Evolutionary conservation across 2,888 invertebrate genomes (phyloP), one percentile per base, ranked within the genome.

Genomic region (Cephonodes hylas): DNA sequence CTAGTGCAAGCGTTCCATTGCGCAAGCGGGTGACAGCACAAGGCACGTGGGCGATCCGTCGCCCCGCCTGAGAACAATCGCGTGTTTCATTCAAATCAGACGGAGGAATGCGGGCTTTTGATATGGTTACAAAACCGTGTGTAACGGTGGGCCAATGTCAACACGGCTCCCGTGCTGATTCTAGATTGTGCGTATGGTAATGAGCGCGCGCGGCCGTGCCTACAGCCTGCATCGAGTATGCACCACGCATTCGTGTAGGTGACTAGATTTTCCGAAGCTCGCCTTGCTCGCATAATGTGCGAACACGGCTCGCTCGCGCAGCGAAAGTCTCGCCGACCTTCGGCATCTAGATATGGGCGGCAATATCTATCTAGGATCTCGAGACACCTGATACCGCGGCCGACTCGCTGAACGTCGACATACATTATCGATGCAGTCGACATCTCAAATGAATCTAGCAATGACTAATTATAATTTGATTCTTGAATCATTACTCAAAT

Each of bases 241-340:
- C 79, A 80, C 71, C 65, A 70, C 73, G 73, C 75, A 72, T 71
- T 79, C 79, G 86, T 80, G 90, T 88, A 83, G 90, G 90, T 86
- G 91, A 86, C 81, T 86, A 86, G 84, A 81, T 89, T 88, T 88
- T 85, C 89, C 84, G 79, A 76, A 75, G 83, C 83, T 85, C 83
- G 85, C 86, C 84, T 83, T 79, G 77, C 77, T 80, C 81, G 81
- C 76, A 80, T 83, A 83, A 83, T 84, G 77, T 79, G 74, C 79
- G 80, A 78, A 75, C 75, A 72, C 78, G 70, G 71, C 70, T 72
- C 70, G 70, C 70, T 74, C 72, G 73, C 76, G 76, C 75, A 87
- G 91, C 91, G 91, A 92, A 92, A 91, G 91, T 91, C 87, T 90
- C 67, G 83, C 78, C 85, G 91, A 89, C 91, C 91, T 91, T 92